Evolutionary conservation across 2,113 vertebrate genomes (phyloP), one percentile per base, ranked within the genome.

Genomic region (Callipepla squamata): DNA sequence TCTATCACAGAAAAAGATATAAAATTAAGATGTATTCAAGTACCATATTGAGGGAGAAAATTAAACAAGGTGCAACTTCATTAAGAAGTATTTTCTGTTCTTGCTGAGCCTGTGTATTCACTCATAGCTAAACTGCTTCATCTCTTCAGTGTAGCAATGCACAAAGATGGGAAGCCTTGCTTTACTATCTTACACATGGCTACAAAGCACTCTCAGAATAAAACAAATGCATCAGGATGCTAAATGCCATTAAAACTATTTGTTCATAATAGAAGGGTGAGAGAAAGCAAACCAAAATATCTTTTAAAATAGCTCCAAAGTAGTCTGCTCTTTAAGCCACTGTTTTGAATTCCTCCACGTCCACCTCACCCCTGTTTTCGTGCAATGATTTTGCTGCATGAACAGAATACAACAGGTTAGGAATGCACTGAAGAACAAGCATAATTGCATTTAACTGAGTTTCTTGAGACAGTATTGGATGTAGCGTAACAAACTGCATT

Each of bases 111-210:
- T 63, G 34, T 55, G 20, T 20, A 65, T 30, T 84, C 51, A 16
- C 0, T 84, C 51, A 14, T 23, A 9, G 0, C 36, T 50, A 9
- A 83, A 67, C 0, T 0, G 11, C 55, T n/a, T 38, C 42, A 28
- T 74, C n/a, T 19, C 38, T 85, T 36, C 38, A 3, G 14, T 40
- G 77, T 57, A 38, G 69, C 65, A 78, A 63, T 8, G 15, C 51
- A n/a, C 23, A 13, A 58, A n/a, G 51, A 44, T 7, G 6, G 17
- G 10, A 40, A 76, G 34, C 48, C 6, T 47, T 36, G 44, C n/a
- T 87, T 88, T 50, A 69, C 40, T 17, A 22, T 32, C 36, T 79
- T 48, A 87, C 55, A 40, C 8, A 14, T 19, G 81, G 51, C 40
- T 57, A 57, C n/a, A 51, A 69, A 69, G 63, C 18, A 70, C 2